Evolutionary conservation across 2,113 vertebrate species (phyloP).

Genomic region (Lophura nycthemera): DNA sequence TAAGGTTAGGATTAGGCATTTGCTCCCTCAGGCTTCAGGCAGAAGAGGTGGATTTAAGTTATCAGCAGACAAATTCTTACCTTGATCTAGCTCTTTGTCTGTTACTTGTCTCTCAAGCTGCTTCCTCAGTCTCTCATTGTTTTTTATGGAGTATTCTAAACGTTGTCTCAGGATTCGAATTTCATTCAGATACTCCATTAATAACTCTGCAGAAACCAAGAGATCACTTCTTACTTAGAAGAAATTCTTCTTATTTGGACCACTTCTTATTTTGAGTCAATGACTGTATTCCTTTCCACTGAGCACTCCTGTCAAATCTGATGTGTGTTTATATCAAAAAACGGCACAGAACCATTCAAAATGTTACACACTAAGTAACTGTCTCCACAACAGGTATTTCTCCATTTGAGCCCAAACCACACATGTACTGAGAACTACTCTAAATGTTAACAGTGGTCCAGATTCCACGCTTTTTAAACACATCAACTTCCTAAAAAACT

Average conservation of each 20-base stretch:
- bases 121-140: slow-evolving; percentile 89
- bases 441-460: slow-evolving; percentile 12
- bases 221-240: not conserved
- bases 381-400: not conserved
- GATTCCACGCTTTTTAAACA: slow-evolving; percentile 58
- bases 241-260: too few relatives aligned
- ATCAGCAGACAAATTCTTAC: slow-evolving; percentile 71
- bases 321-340: not conserved
- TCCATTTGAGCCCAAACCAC: not conserved
- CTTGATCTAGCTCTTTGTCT: slow-evolving; percentile 83
- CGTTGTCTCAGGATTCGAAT: slow-evolving; percentile 88
- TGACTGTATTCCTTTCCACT: slow-evolving; percentile 30
- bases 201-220: slow-evolving; percentile 81
- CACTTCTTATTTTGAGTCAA: slow-evolving; percentile 50
- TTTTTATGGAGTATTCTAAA: slow-evolving; percentile 93
- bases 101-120: slow-evolving; percentile 88
- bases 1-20: not conserved
- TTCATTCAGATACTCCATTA: slow-evolving; percentile 93
- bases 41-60: not conserved
- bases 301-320: slow-evolving; percentile 34
- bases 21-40: not conserved
- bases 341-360: slow-evolving; percentile 17
- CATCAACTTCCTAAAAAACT: slow-evolving; percentile 57
- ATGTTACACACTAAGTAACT: not conserved
- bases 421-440: not conserved